Conservation (phyloP, 1,140 invertebrate genomes). For the Zophobas atratus region DNA sequence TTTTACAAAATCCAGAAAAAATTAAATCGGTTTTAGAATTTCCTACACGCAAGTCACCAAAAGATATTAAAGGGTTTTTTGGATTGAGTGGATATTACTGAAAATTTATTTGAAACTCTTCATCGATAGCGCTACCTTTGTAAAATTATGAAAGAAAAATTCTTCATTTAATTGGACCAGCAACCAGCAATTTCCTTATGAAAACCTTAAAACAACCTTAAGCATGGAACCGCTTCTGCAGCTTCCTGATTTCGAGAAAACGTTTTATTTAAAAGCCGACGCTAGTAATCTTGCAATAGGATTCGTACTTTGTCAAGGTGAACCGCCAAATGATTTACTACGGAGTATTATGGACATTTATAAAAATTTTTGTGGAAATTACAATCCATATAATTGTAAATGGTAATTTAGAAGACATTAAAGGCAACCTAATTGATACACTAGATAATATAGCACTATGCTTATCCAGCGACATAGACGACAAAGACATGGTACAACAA, state of each 20-base stretch:
- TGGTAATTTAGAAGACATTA: too few relatives aligned
- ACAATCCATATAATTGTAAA: too few relatives aligned
- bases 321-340: neutral
- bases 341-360: too few relatives aligned
- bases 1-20: too few relatives aligned
- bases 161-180: too few relatives aligned
- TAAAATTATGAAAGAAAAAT: constrained; percentile 52
- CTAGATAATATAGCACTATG: too few relatives aligned
- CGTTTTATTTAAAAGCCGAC: constrained; percentile 43
- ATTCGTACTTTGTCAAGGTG: constrained; percentile 70
- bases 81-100: constrained; percentile 57
- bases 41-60: constrained; percentile 60
- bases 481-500: too few relatives aligned
- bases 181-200: too few relatives aligned
- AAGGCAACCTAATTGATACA: too few relatives aligned
- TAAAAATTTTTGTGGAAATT: too few relatives aligned
- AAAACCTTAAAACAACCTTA: constrained; percentile 56
- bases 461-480: too few relatives aligned
- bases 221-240: neutral
- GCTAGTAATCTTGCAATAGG: constrained; percentile 64
- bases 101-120: neutral
- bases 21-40: too few relatives aligned
- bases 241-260: constrained; percentile 56
- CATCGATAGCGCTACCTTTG: constrained; percentile 64
- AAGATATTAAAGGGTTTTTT: constrained; percentile 67